Evolutionary conservation across 2,888 invertebrate genomes (phyloP).

Genomic region (Spatulosminthurus flaviceps): DNA sequence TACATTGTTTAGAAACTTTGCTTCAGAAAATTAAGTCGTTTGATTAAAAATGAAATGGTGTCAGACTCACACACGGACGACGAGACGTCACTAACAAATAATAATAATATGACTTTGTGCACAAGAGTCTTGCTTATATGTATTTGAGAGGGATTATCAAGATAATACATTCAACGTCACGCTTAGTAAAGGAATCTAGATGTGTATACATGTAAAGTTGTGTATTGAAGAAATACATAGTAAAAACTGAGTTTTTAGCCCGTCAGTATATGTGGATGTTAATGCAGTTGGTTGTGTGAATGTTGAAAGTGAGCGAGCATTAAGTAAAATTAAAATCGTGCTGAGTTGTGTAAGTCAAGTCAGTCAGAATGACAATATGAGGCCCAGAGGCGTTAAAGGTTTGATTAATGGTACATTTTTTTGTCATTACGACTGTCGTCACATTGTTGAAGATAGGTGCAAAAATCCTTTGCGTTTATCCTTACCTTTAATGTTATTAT

Average conservation of each 20-base stretch:
- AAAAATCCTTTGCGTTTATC: not conserved
- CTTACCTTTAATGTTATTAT: not conserved
- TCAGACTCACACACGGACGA: too few relatives aligned
- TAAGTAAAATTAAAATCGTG: slow-evolving; percentile 25
- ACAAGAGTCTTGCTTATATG: not conserved
- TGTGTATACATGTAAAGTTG: too few relatives aligned
- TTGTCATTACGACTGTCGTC: not conserved
- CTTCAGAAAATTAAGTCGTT: too few relatives aligned
- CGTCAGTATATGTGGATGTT: too few relatives aligned
- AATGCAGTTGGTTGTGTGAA: slow-evolving; percentile 16
- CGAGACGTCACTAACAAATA: too few relatives aligned
- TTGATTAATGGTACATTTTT: slow-evolving; percentile 15
- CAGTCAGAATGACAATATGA: slow-evolving; percentile 15
- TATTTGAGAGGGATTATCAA: not conserved
- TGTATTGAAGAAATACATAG: not conserved
- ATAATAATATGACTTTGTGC: too few relatives aligned
- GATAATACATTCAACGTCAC: not conserved
- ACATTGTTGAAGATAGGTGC: slow-evolving; percentile 3
- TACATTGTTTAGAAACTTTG: too few relatives aligned
- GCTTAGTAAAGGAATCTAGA: not conserved
- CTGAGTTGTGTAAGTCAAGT: slow-evolving; percentile 28
- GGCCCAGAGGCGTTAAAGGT: slow-evolving; percentile 27
- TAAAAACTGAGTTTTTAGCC: too few relatives aligned
- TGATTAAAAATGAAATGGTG: too few relatives aligned
- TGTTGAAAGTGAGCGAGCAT: slow-evolving; percentile 26